Evolutionary conservation across 2,888 invertebrate species (phyloP).

Genomic region (Oscheius sp.): DNA sequence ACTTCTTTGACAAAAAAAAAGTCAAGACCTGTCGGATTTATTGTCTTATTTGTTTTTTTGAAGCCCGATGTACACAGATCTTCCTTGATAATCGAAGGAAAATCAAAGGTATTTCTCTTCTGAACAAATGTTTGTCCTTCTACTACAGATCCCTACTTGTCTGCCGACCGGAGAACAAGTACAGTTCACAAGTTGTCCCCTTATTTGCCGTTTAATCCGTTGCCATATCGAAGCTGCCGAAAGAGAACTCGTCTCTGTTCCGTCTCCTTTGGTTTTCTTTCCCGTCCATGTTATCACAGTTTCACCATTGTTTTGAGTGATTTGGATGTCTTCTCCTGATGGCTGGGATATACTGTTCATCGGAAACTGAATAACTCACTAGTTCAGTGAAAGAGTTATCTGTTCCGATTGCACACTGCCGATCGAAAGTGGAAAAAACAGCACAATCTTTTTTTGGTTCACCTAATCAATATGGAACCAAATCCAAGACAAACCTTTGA

Average conservation of each 20-base stretch:
- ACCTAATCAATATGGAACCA: not conserved
- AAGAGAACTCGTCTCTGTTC: constrained; percentile 13
- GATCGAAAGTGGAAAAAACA: constrained; percentile 17
- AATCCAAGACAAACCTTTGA: constrained; percentile 19
- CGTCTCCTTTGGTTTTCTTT: constrained; percentile 16
- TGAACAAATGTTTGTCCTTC: no score
- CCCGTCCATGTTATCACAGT: constrained; percentile 23
- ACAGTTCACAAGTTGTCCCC: constrained; percentile 17
- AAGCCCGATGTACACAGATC: not conserved
- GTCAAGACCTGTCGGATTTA: not conserved
- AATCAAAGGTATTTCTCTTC: no score
- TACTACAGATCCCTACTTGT: no score
- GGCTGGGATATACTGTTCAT: not conserved
- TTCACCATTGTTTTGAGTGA: constrained; percentile 4
- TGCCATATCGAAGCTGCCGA: constrained; percentile 15
- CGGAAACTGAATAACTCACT: not conserved
- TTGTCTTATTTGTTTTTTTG: not conserved
- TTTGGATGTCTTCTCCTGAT: constrained; percentile 3
- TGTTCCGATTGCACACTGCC: not conserved
- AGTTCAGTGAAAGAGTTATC: not conserved
- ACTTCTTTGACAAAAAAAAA: no score
- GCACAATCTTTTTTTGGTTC: constrained; percentile 21
- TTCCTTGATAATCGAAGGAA: not conserved
- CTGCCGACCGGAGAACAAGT: constrained; percentile 19
- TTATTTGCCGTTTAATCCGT: constrained; percentile 4